These are phyloP conservation scores for Drosophila formosana DNA, from an alignment of 2,888 invertebrate species.

Conservation along the genomic window DNA sequence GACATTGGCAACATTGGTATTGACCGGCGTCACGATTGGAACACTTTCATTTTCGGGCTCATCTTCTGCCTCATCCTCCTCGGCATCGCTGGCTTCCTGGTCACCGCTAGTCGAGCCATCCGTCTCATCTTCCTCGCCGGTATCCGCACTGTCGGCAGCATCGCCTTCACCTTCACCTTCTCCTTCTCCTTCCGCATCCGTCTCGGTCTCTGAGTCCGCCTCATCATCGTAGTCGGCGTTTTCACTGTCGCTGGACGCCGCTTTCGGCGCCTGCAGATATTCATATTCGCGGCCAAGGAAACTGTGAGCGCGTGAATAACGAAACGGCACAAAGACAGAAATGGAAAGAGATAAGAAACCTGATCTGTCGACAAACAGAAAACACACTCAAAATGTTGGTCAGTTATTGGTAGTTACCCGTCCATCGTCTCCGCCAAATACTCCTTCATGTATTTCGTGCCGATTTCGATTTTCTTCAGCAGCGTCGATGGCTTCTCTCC, in stretches of 20 bases:
- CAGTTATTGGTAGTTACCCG: conserved; percentile 74
- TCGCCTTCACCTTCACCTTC: conserved; percentile 36
- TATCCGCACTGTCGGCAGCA: conserved; percentile 69
- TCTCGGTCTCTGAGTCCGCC: conserved; percentile 85
- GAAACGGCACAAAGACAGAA: conserved; percentile 11
- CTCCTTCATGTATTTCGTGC: conserved; percentile 83
- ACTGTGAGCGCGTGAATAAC: conserved; percentile 48
- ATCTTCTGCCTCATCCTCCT: conserved; percentile 47
- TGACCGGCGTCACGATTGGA: conserved; percentile 12
- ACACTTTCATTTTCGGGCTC: conserved; percentile 57
- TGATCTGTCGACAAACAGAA: conserved; percentile 13
- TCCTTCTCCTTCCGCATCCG: conserved; percentile 22
- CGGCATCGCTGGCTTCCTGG: conserved; percentile 42
- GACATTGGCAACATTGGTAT: conserved; percentile 4
- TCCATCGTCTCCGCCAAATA: conserved; percentile 83
- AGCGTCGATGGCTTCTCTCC: conserved; percentile 84
- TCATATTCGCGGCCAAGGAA: conserved; percentile 84
- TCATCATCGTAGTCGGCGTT: conserved; percentile 85
- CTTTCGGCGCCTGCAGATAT: conserved; percentile 66
- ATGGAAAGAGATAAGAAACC: conserved; percentile 38
- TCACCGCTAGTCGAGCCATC: conserved; percentile 35
- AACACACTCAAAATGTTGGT: conserved; percentile 24
- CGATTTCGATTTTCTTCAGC: conserved; percentile 84
- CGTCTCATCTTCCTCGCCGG: conserved; percentile 82
- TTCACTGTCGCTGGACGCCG: conserved; percentile 85